phyloP scores from a whole-genome alignment of 2,113 vertebrate species.

The Coracopsis vasa region DNA sequence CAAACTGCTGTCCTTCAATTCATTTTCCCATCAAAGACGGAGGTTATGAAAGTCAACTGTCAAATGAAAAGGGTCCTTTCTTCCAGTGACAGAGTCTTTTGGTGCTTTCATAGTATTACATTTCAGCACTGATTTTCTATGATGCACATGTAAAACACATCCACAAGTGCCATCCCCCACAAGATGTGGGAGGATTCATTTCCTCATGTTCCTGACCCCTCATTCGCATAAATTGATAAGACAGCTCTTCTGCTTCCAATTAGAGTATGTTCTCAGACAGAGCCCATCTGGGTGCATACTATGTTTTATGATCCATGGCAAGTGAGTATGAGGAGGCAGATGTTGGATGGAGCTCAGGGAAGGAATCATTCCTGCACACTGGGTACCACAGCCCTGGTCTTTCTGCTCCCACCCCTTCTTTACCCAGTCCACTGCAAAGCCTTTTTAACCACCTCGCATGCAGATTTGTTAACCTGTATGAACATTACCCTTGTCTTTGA shows the following conservation, averaged over 20 bases:
- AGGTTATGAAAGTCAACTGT: not conserved
- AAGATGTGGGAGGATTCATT: conserved; percentile 18
- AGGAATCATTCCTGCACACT: not conserved
- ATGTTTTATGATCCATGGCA: not conserved
- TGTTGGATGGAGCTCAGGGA: not conserved
- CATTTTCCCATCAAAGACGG: not conserved
- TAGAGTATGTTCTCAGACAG: not conserved
- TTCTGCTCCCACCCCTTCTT: not conserved
- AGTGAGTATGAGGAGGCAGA: not conserved
- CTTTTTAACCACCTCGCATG: not conserved
- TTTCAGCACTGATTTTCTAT: not conserved
- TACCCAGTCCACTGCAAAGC: not conserved
- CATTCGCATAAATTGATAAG: not conserved
- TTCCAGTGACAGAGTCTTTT: not conserved
- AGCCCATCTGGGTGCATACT: no score
- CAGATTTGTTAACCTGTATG: fast-evolving
- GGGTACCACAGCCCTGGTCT: no score
- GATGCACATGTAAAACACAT: not conserved
- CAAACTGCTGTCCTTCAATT: not conserved
- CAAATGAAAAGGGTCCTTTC: not conserved
- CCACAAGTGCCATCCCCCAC: not conserved
- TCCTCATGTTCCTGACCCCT: not conserved
- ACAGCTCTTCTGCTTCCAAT: not conserved
- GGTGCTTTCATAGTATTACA: not conserved
- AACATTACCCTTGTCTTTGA: not conserved